Base-by-base conservation (phyloP, 2,888 invertebrate genomes). In the Bruchidius siliquastri region DNA sequence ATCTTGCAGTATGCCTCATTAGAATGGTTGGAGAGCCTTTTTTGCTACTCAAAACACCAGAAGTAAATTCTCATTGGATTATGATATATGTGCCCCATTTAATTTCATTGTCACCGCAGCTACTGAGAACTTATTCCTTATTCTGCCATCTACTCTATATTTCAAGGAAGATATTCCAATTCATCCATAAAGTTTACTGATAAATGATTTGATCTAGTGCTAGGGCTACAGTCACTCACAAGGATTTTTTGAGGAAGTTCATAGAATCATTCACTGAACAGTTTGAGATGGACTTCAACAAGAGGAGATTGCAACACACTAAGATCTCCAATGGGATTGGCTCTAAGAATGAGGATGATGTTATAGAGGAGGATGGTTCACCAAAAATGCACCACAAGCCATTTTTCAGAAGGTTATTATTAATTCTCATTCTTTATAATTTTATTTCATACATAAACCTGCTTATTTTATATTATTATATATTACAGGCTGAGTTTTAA, bases 231-330 rank as follows among this genome's bases (percentile, higher is more conserved):
- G 88, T 93, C 71, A 91, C 93, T 10, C 93, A 95, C 84, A 91
- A 92, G 77, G 95, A 95, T 81, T 92, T 95, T 82, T 89, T 95
- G 77, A 90, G 92, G 81, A 94, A 93, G 86, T 97, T 95, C 87
- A 88, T 95, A 21, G 96, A 96, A 81, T 92, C 90, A 81, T 96
- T 97, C 86, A 90, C 93, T 66, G 93, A 94, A 80, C 94, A 95
- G 84, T 96, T 96, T 84, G 95, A 96, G 83, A 89, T 90, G 68
- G 95, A 95, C 85, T 92, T 94, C 82, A 89, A 88, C 75, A 87
- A 89, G 75, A 88, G 90, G 22, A 88, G 87, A 77, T 85, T 88
- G 76, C 85, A 85, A 74, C 83, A 88, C 76, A 89, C 88, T 82
- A 88, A 85, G 79, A 82, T 83, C 71, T 84, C 84, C 72, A 87